These are phyloP conservation scores for Drosophila ficusphila DNA, from an alignment of 1,140 invertebrate genomes.

Conservation along the genomic window DNA sequence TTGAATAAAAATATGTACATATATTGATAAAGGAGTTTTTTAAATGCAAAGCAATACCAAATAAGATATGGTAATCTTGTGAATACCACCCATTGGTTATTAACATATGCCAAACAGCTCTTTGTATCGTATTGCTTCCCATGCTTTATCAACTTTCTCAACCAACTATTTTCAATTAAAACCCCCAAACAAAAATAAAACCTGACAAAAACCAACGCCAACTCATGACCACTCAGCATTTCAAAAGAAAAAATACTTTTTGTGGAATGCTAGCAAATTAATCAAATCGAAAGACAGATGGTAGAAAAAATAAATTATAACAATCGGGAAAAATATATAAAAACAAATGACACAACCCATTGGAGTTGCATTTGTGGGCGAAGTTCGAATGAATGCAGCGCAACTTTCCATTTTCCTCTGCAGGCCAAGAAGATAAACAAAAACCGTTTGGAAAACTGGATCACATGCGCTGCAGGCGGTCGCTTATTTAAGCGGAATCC, in stretches of 20 bases:
- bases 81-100: too few relatives aligned
- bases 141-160: constrained; percentile 12
- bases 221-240: constrained; percentile 39
- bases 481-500: constrained; percentile 23
- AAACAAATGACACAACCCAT: constrained; percentile 47
- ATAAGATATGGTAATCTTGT: too few relatives aligned
- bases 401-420: constrained; percentile 51
- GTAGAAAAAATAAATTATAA: constrained; percentile 18
- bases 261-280: constrained; percentile 35
- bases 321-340: constrained; percentile 22
- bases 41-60: too few relatives aligned
- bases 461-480: constrained; percentile 28
- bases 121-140: neutral
- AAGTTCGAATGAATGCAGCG: constrained; percentile 43
- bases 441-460: constrained; percentile 34
- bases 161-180: constrained; percentile 25
- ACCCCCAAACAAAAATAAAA: constrained; percentile 3
- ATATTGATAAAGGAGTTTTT: neutral
- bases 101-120: too few relatives aligned
- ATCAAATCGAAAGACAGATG: constrained; percentile 33
- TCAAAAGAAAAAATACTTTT: constrained; percentile 31
- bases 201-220: constrained; percentile 21
- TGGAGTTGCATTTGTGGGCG: constrained; percentile 36
- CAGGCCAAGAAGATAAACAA: constrained; percentile 38
- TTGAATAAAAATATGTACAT: neutral